These are phyloP conservation scores for Oreotrochilus melanogaster DNA, from an alignment of 2,113 vertebrate species.

Conservation along the genomic window DNA sequence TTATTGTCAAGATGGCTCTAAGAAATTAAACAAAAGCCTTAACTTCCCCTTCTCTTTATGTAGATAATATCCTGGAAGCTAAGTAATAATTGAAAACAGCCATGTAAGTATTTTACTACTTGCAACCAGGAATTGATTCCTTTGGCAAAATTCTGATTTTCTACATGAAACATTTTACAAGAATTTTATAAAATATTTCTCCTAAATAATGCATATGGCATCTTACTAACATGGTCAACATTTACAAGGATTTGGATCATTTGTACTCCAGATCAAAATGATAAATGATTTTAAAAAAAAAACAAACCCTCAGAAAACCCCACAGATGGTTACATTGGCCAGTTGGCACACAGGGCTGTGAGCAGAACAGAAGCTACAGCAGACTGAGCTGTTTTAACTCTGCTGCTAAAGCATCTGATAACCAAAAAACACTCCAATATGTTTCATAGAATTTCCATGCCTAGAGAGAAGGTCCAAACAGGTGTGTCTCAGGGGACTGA, in stretches of 20 bases:
- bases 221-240: not conserved
- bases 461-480: not conserved
- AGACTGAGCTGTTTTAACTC: not conserved
- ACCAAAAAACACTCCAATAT: not conserved
- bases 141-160: not conserved
- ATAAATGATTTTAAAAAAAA: not conserved
- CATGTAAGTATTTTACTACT: not conserved
- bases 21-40: not conserved
- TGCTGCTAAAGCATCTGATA: not conserved
- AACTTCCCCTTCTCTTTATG: not conserved
- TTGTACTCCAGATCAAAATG: not conserved
- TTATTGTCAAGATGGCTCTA: not conserved
- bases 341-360: not conserved
- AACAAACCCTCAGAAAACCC: not conserved
- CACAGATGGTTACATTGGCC: not conserved
- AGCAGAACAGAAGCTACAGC: slow-evolving; percentile 4
- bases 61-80: not conserved
- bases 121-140: not conserved
- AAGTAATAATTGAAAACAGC: not conserved
- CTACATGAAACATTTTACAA: not conserved
- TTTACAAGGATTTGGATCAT: not conserved
- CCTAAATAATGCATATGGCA: not conserved
- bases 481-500: not conserved
- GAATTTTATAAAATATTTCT: not conserved
- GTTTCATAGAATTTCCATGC: not conserved